phyloP scores from a whole-genome alignment of 1,140 invertebrate genomes.

The Orius insidiosus region DNA sequence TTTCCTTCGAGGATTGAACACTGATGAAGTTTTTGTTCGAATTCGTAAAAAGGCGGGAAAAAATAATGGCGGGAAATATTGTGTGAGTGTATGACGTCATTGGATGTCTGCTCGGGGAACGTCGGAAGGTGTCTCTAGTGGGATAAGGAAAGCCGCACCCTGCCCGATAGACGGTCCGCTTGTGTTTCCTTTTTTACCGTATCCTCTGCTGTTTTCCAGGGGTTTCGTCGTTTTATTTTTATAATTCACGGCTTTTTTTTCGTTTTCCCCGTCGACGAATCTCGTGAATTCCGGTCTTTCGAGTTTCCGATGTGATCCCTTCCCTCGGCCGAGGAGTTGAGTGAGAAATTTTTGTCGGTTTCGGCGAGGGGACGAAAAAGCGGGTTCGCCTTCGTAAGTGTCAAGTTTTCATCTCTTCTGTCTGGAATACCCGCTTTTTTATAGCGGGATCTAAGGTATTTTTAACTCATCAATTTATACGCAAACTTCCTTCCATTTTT shows the following conservation, averaged over 20 bases:
- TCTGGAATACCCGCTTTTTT: too few relatives aligned
- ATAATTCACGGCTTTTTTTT: neutral
- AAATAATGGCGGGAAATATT: neutral
- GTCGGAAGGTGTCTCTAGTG: neutral
- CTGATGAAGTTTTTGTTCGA: too few relatives aligned
- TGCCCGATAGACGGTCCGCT: neutral
- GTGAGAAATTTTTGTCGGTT: neutral
- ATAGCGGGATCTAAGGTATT: too few relatives aligned
- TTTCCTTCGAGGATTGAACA: too few relatives aligned
- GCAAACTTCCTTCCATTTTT: too few relatives aligned
- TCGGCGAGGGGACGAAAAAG: neutral
- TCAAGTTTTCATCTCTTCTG: too few relatives aligned
- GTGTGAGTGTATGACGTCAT: neutral
- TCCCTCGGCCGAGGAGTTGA: too few relatives aligned
- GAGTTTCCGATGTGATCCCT: neutral
- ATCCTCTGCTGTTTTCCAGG: neutral
- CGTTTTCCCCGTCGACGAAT: neutral
- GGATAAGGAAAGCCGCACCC: conserved; percentile 4
- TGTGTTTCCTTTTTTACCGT: conserved; percentile 4
- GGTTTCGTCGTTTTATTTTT: neutral
- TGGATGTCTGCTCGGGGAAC: neutral
- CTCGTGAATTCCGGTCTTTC: neutral
- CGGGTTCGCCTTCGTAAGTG: neutral
- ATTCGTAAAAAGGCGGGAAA: too few relatives aligned
- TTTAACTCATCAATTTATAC: too few relatives aligned